Conservation (phyloP, 2,888 invertebrate genomes). For the Megaustenia siamemsis region DNA sequence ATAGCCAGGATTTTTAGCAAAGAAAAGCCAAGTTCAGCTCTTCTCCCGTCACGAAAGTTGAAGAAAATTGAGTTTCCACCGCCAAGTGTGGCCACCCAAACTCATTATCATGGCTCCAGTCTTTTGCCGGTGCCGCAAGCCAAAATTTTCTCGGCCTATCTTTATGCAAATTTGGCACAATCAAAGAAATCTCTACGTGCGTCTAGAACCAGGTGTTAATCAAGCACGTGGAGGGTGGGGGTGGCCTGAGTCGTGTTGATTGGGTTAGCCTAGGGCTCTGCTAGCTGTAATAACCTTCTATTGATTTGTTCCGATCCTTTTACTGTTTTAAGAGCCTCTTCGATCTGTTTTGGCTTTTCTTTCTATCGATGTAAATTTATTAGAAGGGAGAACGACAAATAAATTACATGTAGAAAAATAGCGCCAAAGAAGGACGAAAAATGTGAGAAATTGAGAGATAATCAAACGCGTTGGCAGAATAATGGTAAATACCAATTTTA, state of each 20-base stretch:
- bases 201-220: slow-evolving; percentile 36
- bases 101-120: slow-evolving; percentile 6
- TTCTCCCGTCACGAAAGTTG: slow-evolving; percentile 23
- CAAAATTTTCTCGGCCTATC: slow-evolving; percentile 35
- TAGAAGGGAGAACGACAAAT: too few species aligned
- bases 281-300: slow-evolving; percentile 33
- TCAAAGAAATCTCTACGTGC: slow-evolving; percentile 39
- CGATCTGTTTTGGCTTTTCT: neutral
- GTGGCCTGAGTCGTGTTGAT: neutral
- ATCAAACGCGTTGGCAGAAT: too few species aligned
- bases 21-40: slow-evolving; percentile 10
- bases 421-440: too few species aligned
- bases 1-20: neutral
- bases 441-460: too few species aligned
- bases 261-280: slow-evolving; percentile 32
- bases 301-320: slow-evolving; percentile 14
- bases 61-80: slow-evolving; percentile 27
- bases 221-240: slow-evolving; percentile 3
- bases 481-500: too few species aligned
- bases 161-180: slow-evolving; percentile 47
- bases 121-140: neutral
- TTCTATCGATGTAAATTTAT: neutral
- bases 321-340: neutral
- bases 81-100: slow-evolving; percentile 23
- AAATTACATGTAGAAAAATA: too few species aligned